Evolutionary conservation across 2,113 vertebrate genomes (phyloP), one percentile per base, ranked within the genome.

Genomic region (Podarcis muralis): DNA sequence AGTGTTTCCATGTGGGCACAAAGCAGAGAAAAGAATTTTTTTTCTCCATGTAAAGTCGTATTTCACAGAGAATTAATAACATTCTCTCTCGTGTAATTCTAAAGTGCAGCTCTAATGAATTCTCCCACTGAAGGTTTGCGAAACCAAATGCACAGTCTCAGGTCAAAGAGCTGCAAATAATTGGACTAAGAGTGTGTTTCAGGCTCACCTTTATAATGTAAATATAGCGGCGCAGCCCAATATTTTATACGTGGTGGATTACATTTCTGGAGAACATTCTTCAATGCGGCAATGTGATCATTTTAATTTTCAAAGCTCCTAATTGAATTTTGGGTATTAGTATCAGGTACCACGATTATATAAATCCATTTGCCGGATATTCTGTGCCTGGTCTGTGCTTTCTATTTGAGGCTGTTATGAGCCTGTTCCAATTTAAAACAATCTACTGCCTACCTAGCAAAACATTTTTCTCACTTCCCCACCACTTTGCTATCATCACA

Each of bases 231-330:
- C 77, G 87, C 18, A 88, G 23, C 30, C 76, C 85, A 81, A 6
- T 74, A 86, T 85, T 53, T 83, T 90, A 57, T 86, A 81, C 0
- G 88, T 72, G 35, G 78, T 7, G 59, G 11, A 0, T 5, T 74
- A 88, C 68, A 37, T 88, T 89, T 40, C 71, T 1, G 20, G 18
- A 18, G 32, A 68, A 37, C 48, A 75, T 88, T 91, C 66, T 82
- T 87, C 77, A 77, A 71, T 30, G 13, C 2, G 87, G 66, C 81
- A 89, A 83, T 37, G 81, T 27, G 25, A 77, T 5, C 4, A 88
- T 91, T 89, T 11, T 27, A 7, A 89, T 43, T 76, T 18, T 84
- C n/a, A 69, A 92, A 89, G 43, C n/a, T 85, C 48, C 35, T 84
- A 88, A 74, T 37, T 8, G 66, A 94, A 90, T 59, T 76, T 32